These are phyloP conservation scores for Syndactyla subalaris DNA, from an alignment of 2,797 vertebrate genomes.

Conservation along the genomic window DNA sequence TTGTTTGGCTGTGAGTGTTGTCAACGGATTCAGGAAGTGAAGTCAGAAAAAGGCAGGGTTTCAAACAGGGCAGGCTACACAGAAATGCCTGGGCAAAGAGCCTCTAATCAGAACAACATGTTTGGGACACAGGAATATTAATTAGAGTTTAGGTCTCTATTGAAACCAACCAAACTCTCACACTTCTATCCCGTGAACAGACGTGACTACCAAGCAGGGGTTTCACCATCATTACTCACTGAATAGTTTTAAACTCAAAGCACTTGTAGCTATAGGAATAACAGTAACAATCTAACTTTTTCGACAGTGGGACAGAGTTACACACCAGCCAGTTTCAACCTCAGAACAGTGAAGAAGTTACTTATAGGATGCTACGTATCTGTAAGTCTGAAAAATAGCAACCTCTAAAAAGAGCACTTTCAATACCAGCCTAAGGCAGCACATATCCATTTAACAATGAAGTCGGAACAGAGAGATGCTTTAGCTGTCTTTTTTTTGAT, in stretches of 20 bases:
- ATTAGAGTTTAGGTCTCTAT: conserved; percentile 14
- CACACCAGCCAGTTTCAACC: neutral
- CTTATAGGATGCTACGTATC: neutral
- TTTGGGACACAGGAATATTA: conserved; percentile 49
- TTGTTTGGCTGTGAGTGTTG: conserved; percentile 77
- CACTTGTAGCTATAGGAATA: neutral
- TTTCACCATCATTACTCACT: neutral
- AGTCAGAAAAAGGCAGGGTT: conserved; percentile 77
- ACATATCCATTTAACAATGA: neutral
- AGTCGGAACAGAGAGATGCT: neutral
- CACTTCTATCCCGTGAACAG: neutral
- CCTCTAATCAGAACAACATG: conserved; percentile 65
- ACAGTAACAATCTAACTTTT: neutral
- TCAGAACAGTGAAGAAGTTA: neutral
- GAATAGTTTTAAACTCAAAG: neutral
- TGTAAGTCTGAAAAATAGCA: neutral
- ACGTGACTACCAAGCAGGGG: neutral
- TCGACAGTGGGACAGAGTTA: neutral
- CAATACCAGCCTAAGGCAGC: neutral
- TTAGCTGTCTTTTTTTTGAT: neutral
- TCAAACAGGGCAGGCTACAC: conserved; percentile 71
- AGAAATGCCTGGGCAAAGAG: conserved; percentile 69
- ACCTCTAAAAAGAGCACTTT: neutral
- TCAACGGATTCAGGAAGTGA: conserved; percentile 81
- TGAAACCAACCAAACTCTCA: neutral